These are phyloP conservation scores for Oncorhynchus clarkii DNA, from an alignment of 2,113 vertebrate species.

Conservation along the genomic window DNA sequence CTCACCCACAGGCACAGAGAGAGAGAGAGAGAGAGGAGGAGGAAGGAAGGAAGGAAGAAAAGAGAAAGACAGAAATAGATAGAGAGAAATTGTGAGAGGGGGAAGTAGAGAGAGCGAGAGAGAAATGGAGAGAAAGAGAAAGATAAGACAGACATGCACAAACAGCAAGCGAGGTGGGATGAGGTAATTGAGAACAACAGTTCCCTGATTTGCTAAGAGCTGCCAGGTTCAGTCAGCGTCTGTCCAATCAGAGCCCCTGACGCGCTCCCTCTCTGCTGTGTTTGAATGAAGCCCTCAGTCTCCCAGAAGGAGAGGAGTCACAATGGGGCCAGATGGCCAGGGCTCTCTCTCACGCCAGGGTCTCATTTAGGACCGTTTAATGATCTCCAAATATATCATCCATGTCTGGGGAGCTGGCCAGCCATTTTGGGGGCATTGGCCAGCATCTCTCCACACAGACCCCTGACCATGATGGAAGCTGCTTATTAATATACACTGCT, in stretches of 20 bases:
- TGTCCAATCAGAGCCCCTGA: constrained; percentile 55
- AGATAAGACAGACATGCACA: not conserved
- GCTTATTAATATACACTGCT: too few relatives aligned
- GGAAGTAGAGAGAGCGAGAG: not conserved
- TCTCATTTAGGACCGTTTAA: constrained; percentile 75
- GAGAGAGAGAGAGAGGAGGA: not conserved
- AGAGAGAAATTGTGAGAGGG: not conserved
- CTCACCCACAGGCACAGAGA: not conserved
- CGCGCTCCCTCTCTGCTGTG: constrained; percentile 38
- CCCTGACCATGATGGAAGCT: constrained; percentile 20
- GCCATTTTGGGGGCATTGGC: constrained; percentile 49
- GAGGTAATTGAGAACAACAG: constrained; percentile 35
- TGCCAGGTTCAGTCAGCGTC: constrained; percentile 29
- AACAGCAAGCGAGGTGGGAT: constrained; percentile 1
- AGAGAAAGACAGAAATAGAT: not conserved
- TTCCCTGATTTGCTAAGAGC: constrained; percentile 45
- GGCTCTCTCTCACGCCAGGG: constrained; percentile 69
- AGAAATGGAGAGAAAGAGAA: not conserved
- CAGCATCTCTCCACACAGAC: constrained; percentile 33
- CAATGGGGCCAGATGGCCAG: constrained; percentile 74
- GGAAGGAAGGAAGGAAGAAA: too few relatives aligned
- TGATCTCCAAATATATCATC: constrained; percentile 71
- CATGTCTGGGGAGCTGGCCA: constrained; percentile 65
- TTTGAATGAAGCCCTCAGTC: constrained; percentile 43
- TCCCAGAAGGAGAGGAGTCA: constrained; percentile 30